A percentile compares a stretch with the other conserved stretches of the same genome.
phyloP scores from a whole-genome alignment of 2,797 vertebrate genomes.

The Euphonia xanthogaster region DNA sequence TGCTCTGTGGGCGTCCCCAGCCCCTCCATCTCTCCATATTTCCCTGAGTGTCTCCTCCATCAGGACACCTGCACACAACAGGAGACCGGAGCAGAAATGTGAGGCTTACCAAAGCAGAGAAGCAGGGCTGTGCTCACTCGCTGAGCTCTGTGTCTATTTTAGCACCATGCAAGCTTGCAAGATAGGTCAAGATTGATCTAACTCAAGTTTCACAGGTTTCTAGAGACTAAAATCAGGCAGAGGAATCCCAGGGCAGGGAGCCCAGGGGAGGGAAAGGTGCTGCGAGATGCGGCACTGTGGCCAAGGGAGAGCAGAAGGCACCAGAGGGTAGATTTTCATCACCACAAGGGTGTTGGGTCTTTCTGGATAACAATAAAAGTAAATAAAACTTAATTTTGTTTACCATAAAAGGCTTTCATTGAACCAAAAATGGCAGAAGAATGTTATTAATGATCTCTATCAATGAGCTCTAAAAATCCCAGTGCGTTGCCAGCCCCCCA shows the following conservation, averaged over 20 bases:
- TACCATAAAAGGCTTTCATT: background rate
- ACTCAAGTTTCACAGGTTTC: background rate
- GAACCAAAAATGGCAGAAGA: background rate
- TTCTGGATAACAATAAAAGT: background rate
- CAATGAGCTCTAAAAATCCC: background rate
- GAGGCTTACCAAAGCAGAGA: background rate
- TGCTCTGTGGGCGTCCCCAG: background rate
- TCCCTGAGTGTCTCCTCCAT: background rate
- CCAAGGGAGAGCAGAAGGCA: background rate
- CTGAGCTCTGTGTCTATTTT: background rate
- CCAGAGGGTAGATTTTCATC: background rate
- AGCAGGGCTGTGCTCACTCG: background rate
- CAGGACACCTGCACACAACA: background rate
- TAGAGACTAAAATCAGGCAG: background rate
- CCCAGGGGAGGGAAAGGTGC: background rate
- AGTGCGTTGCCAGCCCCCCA: rapidly evolving
- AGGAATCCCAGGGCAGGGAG: background rate
- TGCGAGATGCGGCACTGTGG: rapidly evolving
- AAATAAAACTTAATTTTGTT: background rate
- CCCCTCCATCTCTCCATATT: background rate
- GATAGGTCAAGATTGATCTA: background rate
- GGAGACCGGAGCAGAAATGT: background rate
- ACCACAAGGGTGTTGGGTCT: background rate
- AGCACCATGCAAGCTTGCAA: background rate
- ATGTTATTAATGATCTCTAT: background rate